Evolutionary conservation across 1,140 invertebrate species (phyloP), one percentile per base, ranked within the genome.

Genomic region (Sitobion miscanthi): DNA sequence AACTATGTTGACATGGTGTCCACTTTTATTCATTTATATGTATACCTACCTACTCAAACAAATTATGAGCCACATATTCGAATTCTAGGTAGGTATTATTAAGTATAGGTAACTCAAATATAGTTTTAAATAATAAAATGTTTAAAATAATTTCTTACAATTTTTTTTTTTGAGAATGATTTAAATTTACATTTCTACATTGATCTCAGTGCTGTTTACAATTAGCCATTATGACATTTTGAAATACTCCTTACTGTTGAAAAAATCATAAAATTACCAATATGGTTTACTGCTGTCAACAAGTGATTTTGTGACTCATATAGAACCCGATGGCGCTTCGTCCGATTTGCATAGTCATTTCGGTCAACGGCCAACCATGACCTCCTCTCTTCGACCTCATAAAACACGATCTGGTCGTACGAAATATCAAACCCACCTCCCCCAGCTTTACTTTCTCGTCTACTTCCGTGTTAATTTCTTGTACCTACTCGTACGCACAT

Each of bases 341-440:
- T 93, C 49, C 35, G 82, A 93, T 93, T 93, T 93, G 91, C 91
- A 93, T 93, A 93, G 91, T 93, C 91, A 93, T 93, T 85, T 93
- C 91, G 91, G 91, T 93, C 91, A 93, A 93, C 91, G 91, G 82
- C 91, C 91, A 93, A 93, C 82, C 91, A 93, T 93, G 91, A 93
- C 91, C 91, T 92, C 90, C 90, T 92, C 90, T 52, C 62, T 21
- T 35, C 90, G 90, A 83, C 90, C 90, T 93, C 91, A 57, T 93
- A 93, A 93, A 85, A 57, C 77, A 86, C 91, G 82, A 86, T 86
- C 47, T 93, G 21, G n/a, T 57, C 35, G 49, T 93, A 86, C 25
- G 49, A 57, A 54, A 86, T 42, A 42, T 57, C 69, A 54, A 30
- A 35, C 25, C 21, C 45, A 20, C 69, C 90, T 52, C 90, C 90